These are phyloP conservation scores for Geophilus truncorum DNA, from an alignment of 2,888 invertebrate species.

Conservation along the genomic window DNA sequence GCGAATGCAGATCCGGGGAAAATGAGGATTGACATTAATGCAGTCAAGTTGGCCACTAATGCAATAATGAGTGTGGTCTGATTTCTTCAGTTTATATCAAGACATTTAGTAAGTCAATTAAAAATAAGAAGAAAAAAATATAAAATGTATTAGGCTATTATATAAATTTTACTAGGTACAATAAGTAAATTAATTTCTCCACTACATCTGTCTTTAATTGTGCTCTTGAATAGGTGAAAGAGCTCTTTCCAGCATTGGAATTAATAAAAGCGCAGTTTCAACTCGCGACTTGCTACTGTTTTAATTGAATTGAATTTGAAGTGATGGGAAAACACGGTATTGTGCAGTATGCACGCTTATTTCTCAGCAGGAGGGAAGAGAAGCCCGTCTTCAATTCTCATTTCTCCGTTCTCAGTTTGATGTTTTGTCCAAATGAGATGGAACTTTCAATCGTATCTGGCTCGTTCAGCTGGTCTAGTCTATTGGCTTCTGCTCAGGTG, in stretches of 20 bases:
- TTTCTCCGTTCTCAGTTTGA: not conserved
- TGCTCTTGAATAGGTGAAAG: not conserved
- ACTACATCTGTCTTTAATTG: not conserved
- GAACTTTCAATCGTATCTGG: not conserved
- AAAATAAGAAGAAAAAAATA: too few species aligned
- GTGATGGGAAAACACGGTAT: not conserved
- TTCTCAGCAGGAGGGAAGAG: too few species aligned
- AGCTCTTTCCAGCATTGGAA: not conserved
- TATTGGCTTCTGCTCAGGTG: not conserved
- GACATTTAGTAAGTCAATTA: too few species aligned
- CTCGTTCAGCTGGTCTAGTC: not conserved
- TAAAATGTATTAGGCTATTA: too few species aligned
- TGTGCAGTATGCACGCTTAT: not conserved
- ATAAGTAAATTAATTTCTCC: not conserved
- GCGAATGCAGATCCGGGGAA: too few species aligned
- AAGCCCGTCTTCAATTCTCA: not conserved
- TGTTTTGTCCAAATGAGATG: not conserved
- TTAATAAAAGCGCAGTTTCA: not conserved
- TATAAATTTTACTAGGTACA: not conserved
- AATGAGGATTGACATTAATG: not conserved
- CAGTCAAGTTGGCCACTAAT: not conserved
- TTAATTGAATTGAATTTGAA: not conserved
- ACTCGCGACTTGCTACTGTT: not conserved
- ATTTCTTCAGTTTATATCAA: too few species aligned
- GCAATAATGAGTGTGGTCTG: not conserved